Percentiles rank a stretch among this genome's conserved stretches.
phyloP scores from a whole-genome alignment of 2,113 vertebrate genomes.

The Bufo gargarizans region DNA sequence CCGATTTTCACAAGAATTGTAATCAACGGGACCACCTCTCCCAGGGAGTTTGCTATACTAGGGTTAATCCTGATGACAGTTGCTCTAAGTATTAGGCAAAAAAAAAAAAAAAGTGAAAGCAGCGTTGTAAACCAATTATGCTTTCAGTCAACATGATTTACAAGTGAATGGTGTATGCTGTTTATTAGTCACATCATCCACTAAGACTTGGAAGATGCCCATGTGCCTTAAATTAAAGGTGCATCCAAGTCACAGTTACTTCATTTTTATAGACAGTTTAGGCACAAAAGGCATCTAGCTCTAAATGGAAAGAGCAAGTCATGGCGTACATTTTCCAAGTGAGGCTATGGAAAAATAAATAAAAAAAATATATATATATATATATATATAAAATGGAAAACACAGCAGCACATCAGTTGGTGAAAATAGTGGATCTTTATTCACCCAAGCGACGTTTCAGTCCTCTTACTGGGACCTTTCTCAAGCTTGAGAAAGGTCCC shows the following conservation, averaged over 20 bases:
- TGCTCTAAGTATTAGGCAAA: not conserved
- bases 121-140: not conserved
- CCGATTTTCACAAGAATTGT: too few species aligned
- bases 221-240: not conserved
- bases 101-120: not conserved
- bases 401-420: too few species aligned
- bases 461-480: too few species aligned
- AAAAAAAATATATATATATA: not conserved
- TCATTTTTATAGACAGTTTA: not conserved
- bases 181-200: not conserved
- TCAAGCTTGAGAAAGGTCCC: too few species aligned
- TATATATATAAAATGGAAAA: too few species aligned
- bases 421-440: too few species aligned
- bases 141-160: not conserved
- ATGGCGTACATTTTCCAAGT: not conserved
- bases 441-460: too few species aligned
- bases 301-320: constrained; percentile 3
- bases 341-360: not conserved
- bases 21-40: too few species aligned
- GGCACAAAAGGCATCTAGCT: not conserved
- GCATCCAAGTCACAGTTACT: not conserved
- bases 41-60: too few species aligned
- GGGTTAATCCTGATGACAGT: too few species aligned
- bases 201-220: not conserved
- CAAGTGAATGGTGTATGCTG: not conserved